Percentiles rank a stretch among this genome's conserved stretches.
These are phyloP conservation scores for Nannobrachium achirus DNA, from an alignment of 2,113 vertebrate species.

Conservation along the genomic window DNA sequence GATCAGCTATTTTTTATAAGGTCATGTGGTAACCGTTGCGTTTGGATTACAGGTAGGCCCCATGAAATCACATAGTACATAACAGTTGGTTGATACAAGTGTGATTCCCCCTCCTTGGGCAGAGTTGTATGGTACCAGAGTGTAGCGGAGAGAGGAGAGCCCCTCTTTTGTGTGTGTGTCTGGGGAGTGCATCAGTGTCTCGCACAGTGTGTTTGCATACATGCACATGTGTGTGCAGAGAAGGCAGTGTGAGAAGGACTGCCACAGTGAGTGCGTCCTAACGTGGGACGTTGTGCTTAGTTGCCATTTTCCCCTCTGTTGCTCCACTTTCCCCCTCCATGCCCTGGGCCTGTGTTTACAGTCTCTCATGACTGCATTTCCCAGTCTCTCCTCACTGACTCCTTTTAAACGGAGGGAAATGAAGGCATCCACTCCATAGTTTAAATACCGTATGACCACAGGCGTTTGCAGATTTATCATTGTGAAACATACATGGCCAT, in stretches of 20 bases:
- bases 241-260: constrained; percentile 12
- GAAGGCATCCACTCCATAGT: constrained; percentile 36
- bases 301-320: constrained; percentile 55
- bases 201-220: not conserved
- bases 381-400: constrained; percentile 44
- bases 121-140: not conserved
- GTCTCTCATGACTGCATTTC: no score
- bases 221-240: not conserved
- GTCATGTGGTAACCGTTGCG: no score
- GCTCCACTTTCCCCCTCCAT: constrained; percentile 34
- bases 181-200: constrained; percentile 21
- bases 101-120: constrained; percentile 33
- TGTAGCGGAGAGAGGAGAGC: not conserved
- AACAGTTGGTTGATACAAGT: constrained; percentile 15
- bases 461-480: not conserved
- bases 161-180: not conserved
- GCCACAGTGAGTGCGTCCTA: constrained; percentile 26
- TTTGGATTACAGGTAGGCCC: no score
- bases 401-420: constrained; percentile 54
- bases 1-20: no score
- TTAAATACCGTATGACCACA: constrained; percentile 35
- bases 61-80: no score
- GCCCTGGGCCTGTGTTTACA: not conserved
- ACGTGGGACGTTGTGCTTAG: constrained; percentile 29
- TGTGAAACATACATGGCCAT: not conserved